Conservation (phyloP, 2,888 invertebrate genomes). For the Chrysotoxum bicinctum region DNA sequence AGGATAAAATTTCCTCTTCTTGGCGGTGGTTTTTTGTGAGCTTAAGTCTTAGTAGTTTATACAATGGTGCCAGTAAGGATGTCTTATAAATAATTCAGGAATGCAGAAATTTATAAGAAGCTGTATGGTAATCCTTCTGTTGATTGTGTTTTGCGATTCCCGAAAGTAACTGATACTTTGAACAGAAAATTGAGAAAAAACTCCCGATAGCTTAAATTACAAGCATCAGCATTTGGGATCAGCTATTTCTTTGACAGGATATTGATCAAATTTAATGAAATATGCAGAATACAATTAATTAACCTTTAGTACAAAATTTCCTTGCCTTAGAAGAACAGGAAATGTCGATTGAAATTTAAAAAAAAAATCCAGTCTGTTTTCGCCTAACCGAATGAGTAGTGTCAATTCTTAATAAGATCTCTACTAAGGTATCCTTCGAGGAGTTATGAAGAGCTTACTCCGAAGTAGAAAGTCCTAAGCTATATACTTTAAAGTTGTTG, state of each 20-base stretch:
- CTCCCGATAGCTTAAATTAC: neutral
- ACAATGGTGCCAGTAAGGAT: constrained; percentile 34
- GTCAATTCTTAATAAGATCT: too few relatives aligned
- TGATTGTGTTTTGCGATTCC: neutral
- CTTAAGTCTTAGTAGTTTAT: neutral
- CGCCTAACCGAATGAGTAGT: too few relatives aligned
- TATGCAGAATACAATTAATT: too few relatives aligned
- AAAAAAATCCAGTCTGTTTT: too few relatives aligned
- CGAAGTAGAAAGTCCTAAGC: too few relatives aligned
- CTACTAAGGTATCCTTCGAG: too few relatives aligned
- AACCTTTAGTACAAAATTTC: too few relatives aligned
- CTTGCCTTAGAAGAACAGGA: too few relatives aligned
- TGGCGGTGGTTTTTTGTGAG: constrained; percentile 19
- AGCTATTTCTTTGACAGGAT: neutral
- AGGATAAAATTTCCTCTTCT: constrained; percentile 40
- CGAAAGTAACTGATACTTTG: neutral
- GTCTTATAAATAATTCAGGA: constrained; percentile 1
- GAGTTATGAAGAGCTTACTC: too few relatives aligned
- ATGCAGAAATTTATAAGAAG: neutral
- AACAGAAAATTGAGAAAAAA: neutral
- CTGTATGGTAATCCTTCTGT: neutral
- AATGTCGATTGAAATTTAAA: too few relatives aligned
- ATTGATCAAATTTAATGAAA: neutral
- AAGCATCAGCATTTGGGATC: neutral
- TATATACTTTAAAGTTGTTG: too few relatives aligned